A percentile compares a stretch with the other conserved stretches of the same genome.
phyloP scores from a whole-genome alignment of 2,888 invertebrate genomes.

The Oligia fasciuncula region DNA sequence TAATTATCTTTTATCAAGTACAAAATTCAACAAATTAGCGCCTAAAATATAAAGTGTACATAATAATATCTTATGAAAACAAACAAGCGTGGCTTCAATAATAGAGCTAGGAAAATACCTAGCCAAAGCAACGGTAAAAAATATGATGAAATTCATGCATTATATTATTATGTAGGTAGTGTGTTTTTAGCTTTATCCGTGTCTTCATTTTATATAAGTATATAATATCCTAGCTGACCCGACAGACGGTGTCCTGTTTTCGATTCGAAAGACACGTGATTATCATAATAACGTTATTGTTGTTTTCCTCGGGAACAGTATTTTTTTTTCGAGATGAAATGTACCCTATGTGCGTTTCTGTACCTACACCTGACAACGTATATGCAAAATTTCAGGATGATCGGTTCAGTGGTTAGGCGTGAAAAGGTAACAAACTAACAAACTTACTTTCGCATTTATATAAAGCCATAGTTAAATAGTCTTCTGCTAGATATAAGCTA shows the following conservation, averaged over 20 bases:
- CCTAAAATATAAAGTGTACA: constrained; percentile 28
- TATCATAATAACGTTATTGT: no score
- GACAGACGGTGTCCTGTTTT: no score
- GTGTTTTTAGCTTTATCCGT: background rate
- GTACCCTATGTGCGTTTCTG: no score
- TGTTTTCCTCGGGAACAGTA: no score
- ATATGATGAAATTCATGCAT: constrained; percentile 8
- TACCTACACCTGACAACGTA: no score
- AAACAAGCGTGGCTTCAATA: constrained; percentile 27
- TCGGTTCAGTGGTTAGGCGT: no score
- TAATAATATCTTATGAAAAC: constrained; percentile 42
- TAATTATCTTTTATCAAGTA: constrained; percentile 46
- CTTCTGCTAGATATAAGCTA: background rate
- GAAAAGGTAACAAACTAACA: no score
- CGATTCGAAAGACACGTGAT: no score
- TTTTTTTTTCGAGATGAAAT: no score
- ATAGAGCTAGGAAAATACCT: background rate
- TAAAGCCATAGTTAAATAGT: background rate
- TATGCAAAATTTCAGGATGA: no score
- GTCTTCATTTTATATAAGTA: background rate
- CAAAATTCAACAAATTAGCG: constrained; percentile 33
- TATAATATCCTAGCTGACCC: no score
- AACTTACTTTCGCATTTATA: no score
- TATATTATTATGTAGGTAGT: background rate
- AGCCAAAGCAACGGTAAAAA: background rate